These are phyloP conservation scores for Spodoptera frugiperda DNA, from an alignment of 1,140 invertebrate genomes.

Conservation along the genomic window DNA sequence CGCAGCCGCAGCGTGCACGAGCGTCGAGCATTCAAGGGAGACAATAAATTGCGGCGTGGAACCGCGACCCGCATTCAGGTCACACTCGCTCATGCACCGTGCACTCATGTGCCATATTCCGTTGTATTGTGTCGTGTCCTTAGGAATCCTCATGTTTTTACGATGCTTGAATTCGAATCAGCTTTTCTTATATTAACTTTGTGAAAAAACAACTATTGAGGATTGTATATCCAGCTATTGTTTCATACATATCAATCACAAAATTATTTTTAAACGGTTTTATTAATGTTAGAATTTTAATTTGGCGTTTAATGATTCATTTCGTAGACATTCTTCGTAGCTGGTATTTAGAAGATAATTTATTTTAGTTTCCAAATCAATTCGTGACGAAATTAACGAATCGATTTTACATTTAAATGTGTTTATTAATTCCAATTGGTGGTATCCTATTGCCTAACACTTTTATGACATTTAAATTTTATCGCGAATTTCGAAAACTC, in stretches of 20 bases:
- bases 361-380: slow-evolving; percentile 39
- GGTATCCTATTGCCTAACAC: slow-evolving; percentile 23
- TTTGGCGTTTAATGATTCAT: slow-evolving; percentile 18
- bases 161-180: neutral
- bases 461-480: slow-evolving; percentile 23
- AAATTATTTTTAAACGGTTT: neutral
- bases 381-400: slow-evolving; percentile 27
- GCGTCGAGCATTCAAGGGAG: slow-evolving; percentile 57
- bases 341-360: slow-evolving; percentile 27
- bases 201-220: neutral
- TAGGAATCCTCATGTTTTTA: slow-evolving; percentile 24
- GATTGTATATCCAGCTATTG: neutral
- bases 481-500: slow-evolving; percentile 32
- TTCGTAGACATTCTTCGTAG: neutral
- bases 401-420: slow-evolving; percentile 32
- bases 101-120: slow-evolving; percentile 44
- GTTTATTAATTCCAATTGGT: slow-evolving; percentile 34
- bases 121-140: slow-evolving; percentile 3
- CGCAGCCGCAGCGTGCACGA: slow-evolving; percentile 50
- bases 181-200: neutral
- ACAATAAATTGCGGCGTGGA: slow-evolving; percentile 73
- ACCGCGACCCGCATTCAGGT: slow-evolving; percentile 72
- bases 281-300: slow-evolving; percentile 8
- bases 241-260: slow-evolving; percentile 20
- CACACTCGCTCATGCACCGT: slow-evolving; percentile 54